These are phyloP conservation scores for Alloscopus bannaensis DNA, from an alignment of 2,888 invertebrate genomes.

Conservation along the genomic window DNA sequence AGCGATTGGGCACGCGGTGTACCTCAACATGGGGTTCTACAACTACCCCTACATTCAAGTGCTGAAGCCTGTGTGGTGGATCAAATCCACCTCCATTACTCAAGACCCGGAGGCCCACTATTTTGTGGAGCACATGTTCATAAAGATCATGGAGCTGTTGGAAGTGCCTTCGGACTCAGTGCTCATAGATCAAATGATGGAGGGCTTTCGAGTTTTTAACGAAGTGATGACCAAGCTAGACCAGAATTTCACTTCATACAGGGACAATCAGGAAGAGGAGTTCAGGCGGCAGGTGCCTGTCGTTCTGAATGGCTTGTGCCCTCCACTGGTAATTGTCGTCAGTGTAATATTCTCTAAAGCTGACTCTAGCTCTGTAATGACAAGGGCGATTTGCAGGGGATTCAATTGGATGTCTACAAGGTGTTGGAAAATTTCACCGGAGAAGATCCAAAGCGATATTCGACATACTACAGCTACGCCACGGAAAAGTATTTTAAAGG, in stretches of 20 bases:
- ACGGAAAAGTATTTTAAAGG: background rate
- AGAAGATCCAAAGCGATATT: background rate
- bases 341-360: background rate
- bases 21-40: constrained; percentile 26
- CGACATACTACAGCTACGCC: background rate
- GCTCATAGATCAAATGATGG: background rate
- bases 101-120: background rate
- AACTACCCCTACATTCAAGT: constrained; percentile 38
- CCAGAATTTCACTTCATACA: background rate
- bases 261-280: background rate
- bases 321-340: constrained; percentile 22
- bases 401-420: background rate
- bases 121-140: background rate
- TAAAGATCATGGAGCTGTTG: background rate
- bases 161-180: background rate
- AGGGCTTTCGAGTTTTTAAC: background rate
- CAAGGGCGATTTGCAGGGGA: constrained; percentile 4
- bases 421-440: constrained; percentile 4
- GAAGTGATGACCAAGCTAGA: background rate
- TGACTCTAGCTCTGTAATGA: background rate
- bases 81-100: background rate
- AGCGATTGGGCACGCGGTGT: constrained; percentile 18
- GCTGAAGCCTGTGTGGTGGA: background rate
- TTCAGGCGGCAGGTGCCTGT: background rate
- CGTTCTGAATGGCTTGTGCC: constrained; percentile 16